Conservation (phyloP, 2,888 invertebrate species). For the Calliscelio sp. region DNA sequence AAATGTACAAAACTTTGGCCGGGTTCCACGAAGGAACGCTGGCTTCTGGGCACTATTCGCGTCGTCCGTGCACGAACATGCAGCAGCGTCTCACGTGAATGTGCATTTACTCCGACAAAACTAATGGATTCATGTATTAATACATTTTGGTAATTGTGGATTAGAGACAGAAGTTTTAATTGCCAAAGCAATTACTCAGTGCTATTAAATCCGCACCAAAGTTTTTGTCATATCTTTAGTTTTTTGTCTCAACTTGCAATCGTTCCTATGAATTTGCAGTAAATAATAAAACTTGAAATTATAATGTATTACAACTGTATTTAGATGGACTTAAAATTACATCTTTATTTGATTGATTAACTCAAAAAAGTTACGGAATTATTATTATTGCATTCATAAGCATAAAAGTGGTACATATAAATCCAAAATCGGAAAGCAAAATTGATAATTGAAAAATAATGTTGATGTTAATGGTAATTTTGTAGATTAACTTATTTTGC, state of each 20-base stretch:
- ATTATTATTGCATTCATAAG: too few species aligned
- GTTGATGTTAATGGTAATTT: too few species aligned
- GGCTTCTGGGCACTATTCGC: constrained; percentile 17
- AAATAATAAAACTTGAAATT: too few species aligned
- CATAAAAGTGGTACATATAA: too few species aligned
- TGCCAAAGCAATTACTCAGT: constrained; percentile 40
- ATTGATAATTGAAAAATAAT: too few species aligned
- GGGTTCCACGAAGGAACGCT: constrained; percentile 39
- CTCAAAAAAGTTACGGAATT: too few species aligned
- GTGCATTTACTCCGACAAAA: constrained; percentile 18
- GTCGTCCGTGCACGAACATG: constrained; percentile 25
- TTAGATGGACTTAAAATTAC: too few species aligned
- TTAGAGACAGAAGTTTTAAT: constrained; percentile 41
- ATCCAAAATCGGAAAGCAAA: too few species aligned
- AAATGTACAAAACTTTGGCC: constrained; percentile 46
- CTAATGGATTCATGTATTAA: constrained; percentile 52
- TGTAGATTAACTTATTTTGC: too few species aligned
- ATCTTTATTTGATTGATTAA: too few species aligned
- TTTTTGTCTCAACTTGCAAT: not conserved
- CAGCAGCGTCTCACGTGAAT: constrained; percentile 11
- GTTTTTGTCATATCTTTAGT: not conserved
- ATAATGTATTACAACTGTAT: too few species aligned
- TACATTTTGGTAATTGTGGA: constrained; percentile 43
- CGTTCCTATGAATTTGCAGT: not conserved
- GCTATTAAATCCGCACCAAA: constrained; percentile 20